These are phyloP conservation scores for Tolypeutes matacus DNA, from an alignment of 2,797 vertebrate species.

Conservation along the genomic window DNA sequence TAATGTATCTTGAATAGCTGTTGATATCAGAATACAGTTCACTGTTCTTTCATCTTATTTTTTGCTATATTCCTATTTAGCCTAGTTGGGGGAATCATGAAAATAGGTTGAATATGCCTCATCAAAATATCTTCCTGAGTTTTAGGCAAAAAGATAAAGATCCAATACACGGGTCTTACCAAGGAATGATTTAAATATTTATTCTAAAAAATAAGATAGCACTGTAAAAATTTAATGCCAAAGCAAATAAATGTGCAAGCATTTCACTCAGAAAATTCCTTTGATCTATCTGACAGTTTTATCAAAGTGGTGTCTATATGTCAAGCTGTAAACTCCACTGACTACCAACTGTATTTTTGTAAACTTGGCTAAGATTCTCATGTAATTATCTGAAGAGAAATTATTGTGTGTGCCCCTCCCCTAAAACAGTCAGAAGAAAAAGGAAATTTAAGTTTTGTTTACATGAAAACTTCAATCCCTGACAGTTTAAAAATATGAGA, in stretches of 20 bases:
- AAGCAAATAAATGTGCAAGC: slow-evolving; percentile 20
- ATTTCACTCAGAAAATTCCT: not conserved
- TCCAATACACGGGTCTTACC: not conserved
- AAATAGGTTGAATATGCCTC: slow-evolving; percentile 64
- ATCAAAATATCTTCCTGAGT: slow-evolving; percentile 70
- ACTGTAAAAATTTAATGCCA: slow-evolving; percentile 13
- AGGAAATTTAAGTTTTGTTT: slow-evolving; percentile 57
- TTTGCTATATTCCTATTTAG: slow-evolving; percentile 64
- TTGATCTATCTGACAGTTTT: slow-evolving; percentile 9
- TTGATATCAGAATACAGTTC: slow-evolving; percentile 1
- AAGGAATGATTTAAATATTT: slow-evolving; percentile 32
- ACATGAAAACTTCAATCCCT: slow-evolving; percentile 39
- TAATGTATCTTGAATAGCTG: not conserved
- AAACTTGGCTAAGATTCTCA: slow-evolving; percentile 49
- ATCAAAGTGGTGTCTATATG: slow-evolving; percentile 23
- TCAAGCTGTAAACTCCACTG: not conserved
- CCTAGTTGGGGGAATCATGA: slow-evolving; percentile 69
- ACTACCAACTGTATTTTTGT: not conserved
- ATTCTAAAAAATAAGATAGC: slow-evolving; percentile 50
- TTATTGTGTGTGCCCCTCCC: not conserved
- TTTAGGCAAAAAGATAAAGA: slow-evolving; percentile 72
- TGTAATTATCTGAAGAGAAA: slow-evolving; percentile 29
- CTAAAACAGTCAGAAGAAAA: slow-evolving; percentile 36
- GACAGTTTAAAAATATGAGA: slow-evolving; percentile 63
- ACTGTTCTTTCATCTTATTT: slow-evolving; percentile 60